A percentile compares a stretch with the other conserved stretches of the same genome.
These are phyloP conservation scores for Lophotriccus pileatus DNA, from an alignment of 2,797 vertebrate genomes.

Conservation along the genomic window DNA sequence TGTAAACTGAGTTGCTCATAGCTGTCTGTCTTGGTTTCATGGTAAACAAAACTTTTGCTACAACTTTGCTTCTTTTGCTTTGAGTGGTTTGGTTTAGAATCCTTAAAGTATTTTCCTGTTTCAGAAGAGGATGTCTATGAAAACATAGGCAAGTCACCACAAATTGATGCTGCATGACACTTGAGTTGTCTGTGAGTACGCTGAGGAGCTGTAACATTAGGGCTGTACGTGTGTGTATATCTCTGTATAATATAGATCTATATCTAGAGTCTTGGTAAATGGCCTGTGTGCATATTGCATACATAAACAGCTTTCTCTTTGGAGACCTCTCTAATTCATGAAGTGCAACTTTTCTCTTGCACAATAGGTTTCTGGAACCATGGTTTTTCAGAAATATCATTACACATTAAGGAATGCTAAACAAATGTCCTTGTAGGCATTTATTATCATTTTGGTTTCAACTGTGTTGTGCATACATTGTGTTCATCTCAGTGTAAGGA, in stretches of 20 bases:
- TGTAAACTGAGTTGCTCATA: neutral
- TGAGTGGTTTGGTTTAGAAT: neutral
- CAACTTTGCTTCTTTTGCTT: neutral
- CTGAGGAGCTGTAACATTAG: neutral
- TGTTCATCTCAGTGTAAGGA: neutral
- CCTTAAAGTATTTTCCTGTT: neutral
- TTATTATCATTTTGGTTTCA: neutral
- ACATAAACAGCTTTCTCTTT: fast-evolving
- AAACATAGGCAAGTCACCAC: neutral
- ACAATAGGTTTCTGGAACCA: neutral
- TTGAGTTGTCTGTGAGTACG: neutral
- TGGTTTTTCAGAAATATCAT: neutral
- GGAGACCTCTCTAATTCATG: neutral
- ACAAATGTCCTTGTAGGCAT: fast-evolving
- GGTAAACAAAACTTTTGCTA: neutral
- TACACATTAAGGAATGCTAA: neutral
- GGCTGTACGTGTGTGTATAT: neutral
- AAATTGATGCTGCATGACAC: neutral
- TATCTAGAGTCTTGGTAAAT: neutral
- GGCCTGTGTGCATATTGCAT: fast-evolving
- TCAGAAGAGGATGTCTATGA: neutral
- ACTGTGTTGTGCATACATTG: fast-evolving
- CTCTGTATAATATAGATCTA: neutral
- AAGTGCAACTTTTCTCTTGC: neutral
- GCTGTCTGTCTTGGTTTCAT: neutral